Evolutionary conservation across 2,888 invertebrate species (phyloP).

Genomic region (Campoletis raptor): DNA sequence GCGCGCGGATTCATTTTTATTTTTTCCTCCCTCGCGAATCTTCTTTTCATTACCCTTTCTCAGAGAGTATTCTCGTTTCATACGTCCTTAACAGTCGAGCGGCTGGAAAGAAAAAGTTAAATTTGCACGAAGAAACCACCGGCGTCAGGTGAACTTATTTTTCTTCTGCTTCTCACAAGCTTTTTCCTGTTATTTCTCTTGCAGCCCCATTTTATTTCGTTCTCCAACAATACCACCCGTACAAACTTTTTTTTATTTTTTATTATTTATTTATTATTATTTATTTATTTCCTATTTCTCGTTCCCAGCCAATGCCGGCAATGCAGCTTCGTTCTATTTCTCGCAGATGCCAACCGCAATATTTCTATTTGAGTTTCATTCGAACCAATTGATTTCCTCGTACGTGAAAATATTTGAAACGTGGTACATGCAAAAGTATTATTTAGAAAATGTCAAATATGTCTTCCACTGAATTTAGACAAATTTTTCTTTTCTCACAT

Average conservation of each 20-base stretch:
- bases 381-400: background rate
- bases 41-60: conserved; percentile 71
- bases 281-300: background rate
- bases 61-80: conserved; percentile 46
- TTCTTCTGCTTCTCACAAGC: conserved; percentile 11
- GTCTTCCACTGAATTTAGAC: background rate
- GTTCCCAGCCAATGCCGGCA: background rate
- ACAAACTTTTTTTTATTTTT: conserved; percentile 5
- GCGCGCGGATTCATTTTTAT: conserved; percentile 50
- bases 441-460: background rate
- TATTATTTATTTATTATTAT: background rate
- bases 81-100: conserved; percentile 21
- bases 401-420: background rate
- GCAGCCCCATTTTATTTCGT: conserved; percentile 23
- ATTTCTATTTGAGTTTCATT: background rate
- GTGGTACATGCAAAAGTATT: background rate
- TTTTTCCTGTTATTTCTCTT: conserved; percentile 43
- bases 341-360: conserved; percentile 17
- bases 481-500: background rate
- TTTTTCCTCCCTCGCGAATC: conserved; percentile 40
- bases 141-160: conserved; percentile 37
- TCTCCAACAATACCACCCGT: background rate
- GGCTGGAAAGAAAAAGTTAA: conserved; percentile 73
- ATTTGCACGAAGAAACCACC: conserved; percentile 72
- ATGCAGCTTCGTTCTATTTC: background rate